phyloP scores from a whole-genome alignment of 2,797 vertebrate species.

The Pseudomugil tenellus region DNA sequence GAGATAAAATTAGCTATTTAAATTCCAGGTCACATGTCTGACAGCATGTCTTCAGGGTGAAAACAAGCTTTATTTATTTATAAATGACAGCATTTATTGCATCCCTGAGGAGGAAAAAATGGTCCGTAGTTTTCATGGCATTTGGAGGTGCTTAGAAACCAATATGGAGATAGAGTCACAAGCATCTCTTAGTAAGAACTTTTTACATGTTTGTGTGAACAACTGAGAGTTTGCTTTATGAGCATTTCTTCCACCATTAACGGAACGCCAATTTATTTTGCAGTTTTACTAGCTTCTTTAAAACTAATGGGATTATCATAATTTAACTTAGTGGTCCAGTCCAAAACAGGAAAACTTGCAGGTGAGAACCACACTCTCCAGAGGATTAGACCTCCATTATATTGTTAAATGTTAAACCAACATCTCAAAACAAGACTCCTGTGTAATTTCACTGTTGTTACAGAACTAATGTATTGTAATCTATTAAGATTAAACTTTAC shows the following conservation, averaged over 20 bases:
- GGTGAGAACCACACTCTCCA: too few species aligned
- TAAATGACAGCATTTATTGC: too few species aligned
- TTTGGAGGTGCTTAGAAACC: conserved; percentile 1
- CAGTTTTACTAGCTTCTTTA: neutral
- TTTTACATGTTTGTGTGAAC: conserved; percentile 36
- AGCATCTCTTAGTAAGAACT: conserved; percentile 38
- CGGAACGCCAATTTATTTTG: neutral
- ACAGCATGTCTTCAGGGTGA: neutral
- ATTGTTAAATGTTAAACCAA: too few species aligned
- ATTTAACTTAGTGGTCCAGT: neutral
- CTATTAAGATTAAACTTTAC: too few species aligned
- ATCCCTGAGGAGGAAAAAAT: too few species aligned
- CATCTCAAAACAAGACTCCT: too few species aligned
- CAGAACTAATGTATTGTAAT: too few species aligned
- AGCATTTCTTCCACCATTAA: conserved; percentile 15
- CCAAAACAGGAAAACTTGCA: neutral
- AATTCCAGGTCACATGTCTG: too few species aligned
- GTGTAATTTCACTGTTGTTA: too few species aligned
- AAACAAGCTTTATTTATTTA: neutral
- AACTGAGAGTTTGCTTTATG: conserved; percentile 11
- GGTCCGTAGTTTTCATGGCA: neutral
- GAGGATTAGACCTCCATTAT: too few species aligned
- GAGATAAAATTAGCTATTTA: too few species aligned
- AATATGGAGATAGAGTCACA: neutral
- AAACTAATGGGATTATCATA: neutral